These are phyloP conservation scores for Chydorus sphaericus DNA, from an alignment of 2,888 invertebrate species.

Conservation along the genomic window DNA sequence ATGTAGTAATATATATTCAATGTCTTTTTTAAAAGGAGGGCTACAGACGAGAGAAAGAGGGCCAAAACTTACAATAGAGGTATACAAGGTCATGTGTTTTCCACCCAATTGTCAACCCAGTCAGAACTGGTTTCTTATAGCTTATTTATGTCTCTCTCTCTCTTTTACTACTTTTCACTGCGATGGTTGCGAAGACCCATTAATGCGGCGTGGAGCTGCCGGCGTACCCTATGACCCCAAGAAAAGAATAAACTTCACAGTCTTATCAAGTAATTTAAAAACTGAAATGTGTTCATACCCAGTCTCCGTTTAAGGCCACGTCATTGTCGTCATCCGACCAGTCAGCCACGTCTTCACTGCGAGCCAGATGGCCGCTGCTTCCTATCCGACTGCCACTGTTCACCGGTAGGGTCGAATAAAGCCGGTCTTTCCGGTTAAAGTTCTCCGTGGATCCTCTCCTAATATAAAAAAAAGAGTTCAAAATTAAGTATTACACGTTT, in stretches of 20 bases:
- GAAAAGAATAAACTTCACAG: neutral
- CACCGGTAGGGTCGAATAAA: constrained; percentile 31
- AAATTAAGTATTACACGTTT: neutral
- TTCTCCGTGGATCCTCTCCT: constrained; percentile 4
- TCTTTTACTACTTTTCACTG: too few species aligned
- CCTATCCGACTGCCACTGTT: constrained; percentile 28
- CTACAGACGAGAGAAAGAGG: too few species aligned
- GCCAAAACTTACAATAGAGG: too few species aligned
- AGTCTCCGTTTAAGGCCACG: constrained; percentile 15
- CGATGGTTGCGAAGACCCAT: neutral
- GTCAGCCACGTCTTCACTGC: neutral
- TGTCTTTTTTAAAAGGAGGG: too few species aligned
- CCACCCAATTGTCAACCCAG: too few species aligned
- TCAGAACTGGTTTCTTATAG: too few species aligned
- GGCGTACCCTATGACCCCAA: constrained; percentile 9
- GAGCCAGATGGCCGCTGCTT: constrained; percentile 17
- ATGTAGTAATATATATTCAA: too few species aligned
- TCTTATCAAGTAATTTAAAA: neutral
- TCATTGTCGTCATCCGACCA: constrained; percentile 13
- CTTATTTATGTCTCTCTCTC: too few species aligned
- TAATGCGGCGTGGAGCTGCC: constrained; percentile 1
- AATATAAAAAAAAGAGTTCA: neutral
- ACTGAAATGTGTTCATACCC: constrained; percentile 8
- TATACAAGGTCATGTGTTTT: constrained; percentile 1
- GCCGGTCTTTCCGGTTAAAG: constrained; percentile 20